Base-by-base conservation (phyloP, 2,888 invertebrate genomes). In the Netelia fuscicornis region DNA sequence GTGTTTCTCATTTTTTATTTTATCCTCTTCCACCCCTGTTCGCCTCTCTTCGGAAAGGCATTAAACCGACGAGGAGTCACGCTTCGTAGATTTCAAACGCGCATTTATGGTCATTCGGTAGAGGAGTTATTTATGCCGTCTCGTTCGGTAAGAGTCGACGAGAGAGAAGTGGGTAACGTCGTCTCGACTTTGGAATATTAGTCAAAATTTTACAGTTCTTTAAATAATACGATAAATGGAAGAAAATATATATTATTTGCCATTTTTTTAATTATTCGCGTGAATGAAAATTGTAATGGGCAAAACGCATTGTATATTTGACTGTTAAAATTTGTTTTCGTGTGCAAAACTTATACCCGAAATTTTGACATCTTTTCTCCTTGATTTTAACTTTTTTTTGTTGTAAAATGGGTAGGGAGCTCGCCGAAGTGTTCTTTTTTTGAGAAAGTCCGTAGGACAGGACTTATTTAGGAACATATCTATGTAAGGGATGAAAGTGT, bases 81-180 rank as follows among this genome's bases (percentile, higher is more conserved):
- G 91, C 89, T 91, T 89, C 90, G 91, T 90, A 90, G 90, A 90
- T 90, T 91, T 91, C 90, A 90, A 91, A 90, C 90, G 90, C 90
- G 90, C 91, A 91, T 91, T 91, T 92, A 91, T 89, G 91, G 90
- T 90, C 90, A 90, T 91, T 91, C 90, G 90, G 84, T 70, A 80
- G 83, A 83, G 82, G 88, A 89, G 91, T 91, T 92, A 91, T 92
- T 91, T 91, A 91, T 91, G 91, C 88, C 86, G 86, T 78, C 84
- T 86, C 83, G 83, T 83, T 75, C 54, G 65, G 48, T 13, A 48
- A 13, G 48, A 48, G 9, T 13, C 13, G 48, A 48, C 10, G 48
- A 48, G 17, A 20, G 58, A 74, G 67, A 37, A 80, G 72, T 37
- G 71, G 23, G 44, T 62, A 30, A 30, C 74, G 80, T 74, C 67